phyloP scores from a whole-genome alignment of 2,113 vertebrate species.

The Ornithorhynchus anatinus region DNA sequence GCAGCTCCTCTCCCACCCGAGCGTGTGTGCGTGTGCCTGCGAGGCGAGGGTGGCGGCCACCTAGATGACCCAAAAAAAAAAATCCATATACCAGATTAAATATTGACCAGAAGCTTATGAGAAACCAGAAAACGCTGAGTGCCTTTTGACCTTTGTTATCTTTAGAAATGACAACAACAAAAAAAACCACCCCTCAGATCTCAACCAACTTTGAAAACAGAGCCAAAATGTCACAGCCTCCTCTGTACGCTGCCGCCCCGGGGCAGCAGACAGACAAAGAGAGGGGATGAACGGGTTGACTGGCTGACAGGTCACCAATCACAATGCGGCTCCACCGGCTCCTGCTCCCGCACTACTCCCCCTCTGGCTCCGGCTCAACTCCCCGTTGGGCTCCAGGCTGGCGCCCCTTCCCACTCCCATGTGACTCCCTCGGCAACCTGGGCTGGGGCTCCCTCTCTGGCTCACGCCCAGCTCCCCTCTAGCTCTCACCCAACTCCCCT shows the following conservation, averaged over 20 bases:
- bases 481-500: no score
- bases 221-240: slow-evolving; percentile 53
- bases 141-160: slow-evolving; percentile 65
- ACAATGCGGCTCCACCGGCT: no score
- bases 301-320: no score
- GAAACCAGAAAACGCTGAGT: slow-evolving; percentile 61
- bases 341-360: neutral
- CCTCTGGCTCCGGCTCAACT: no score
- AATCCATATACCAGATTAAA: slow-evolving; percentile 63
- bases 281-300: slow-evolving; percentile 8
- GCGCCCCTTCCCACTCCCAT: accelerated
- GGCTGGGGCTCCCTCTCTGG: neutral
- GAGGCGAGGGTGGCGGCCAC: slow-evolving; percentile 49
- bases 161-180: slow-evolving; percentile 50
- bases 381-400: neutral
- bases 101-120: slow-evolving; percentile 66
- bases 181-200: neutral
- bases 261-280: slow-evolving; percentile 41
- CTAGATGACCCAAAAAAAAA: slow-evolving; percentile 51
- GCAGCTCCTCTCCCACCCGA: slow-evolving; percentile 11
- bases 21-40: slow-evolving; percentile 49
- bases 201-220: slow-evolving; percentile 22
- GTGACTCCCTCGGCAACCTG: neutral
- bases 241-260: slow-evolving; percentile 34
- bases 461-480: no score